Percentiles rank a stretch among this genome's conserved stretches.
phyloP scores from a whole-genome alignment of 2,888 invertebrate genomes.

The Coleophora deauratella region DNA sequence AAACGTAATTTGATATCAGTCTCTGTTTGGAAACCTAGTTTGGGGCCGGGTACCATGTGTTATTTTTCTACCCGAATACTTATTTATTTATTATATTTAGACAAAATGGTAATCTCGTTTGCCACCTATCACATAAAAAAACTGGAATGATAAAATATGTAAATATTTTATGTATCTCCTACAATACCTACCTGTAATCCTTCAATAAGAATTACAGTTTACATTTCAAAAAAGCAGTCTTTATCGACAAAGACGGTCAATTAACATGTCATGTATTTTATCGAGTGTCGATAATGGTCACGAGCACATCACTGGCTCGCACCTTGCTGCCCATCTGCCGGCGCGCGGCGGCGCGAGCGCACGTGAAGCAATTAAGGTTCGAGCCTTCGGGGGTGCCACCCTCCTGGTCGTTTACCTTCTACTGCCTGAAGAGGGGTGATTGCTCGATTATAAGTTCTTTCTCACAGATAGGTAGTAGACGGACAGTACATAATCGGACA shows the following conservation, averaged over 20 bases:
- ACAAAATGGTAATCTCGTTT: too few relatives aligned
- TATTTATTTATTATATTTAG: too few relatives aligned
- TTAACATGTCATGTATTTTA: constrained; percentile 23
- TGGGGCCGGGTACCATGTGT: too few relatives aligned
- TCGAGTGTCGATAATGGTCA: constrained; percentile 27
- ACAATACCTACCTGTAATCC: too few relatives aligned
- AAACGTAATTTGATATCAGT: too few relatives aligned
- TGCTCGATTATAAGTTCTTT: background rate
- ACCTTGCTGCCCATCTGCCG: constrained; percentile 71
- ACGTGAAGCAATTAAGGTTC: constrained; percentile 65
- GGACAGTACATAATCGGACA: too few relatives aligned
- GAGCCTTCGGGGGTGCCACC: constrained; percentile 61
- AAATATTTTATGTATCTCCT: too few relatives aligned
- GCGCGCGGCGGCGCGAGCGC: constrained; percentile 45
- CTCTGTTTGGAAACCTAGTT: too few relatives aligned
- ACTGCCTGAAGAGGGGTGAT: background rate
- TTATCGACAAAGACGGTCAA: background rate
- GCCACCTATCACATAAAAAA: background rate
- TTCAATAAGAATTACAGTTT: too few relatives aligned
- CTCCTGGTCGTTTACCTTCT: constrained; percentile 64
- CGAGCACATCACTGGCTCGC: constrained; percentile 56
- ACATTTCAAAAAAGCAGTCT: background rate
- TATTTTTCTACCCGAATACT: too few relatives aligned
- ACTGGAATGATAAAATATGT: too few relatives aligned
- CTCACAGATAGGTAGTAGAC: background rate